These are phyloP conservation scores for Apotomis capreana DNA, from an alignment of 2,888 invertebrate genomes.

Conservation along the genomic window DNA sequence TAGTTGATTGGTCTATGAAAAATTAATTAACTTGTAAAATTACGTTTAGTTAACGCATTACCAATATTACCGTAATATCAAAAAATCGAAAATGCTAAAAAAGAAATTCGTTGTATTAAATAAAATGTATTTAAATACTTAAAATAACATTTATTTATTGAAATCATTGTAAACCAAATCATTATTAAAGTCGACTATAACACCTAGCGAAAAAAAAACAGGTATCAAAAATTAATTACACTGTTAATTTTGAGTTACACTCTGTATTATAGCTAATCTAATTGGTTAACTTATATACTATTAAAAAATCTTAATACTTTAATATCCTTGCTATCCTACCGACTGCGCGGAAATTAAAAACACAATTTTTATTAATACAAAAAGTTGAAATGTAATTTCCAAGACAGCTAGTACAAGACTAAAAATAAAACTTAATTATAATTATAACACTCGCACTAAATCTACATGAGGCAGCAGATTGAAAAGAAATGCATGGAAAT, in stretches of 20 bases:
- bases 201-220: conserved; percentile 21
- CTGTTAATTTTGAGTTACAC: conserved; percentile 28
- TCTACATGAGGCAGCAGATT: too few species aligned
- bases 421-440: too few species aligned
- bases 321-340: conserved; percentile 2
- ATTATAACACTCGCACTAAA: too few species aligned
- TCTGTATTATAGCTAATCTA: conserved; percentile 18
- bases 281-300: conserved; percentile 33
- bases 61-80: too few species aligned
- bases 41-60: too few species aligned
- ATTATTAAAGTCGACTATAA: conserved; percentile 23
- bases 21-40: too few species aligned
- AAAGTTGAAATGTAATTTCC: too few species aligned
- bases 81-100: too few species aligned
- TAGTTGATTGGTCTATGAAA: too few species aligned
- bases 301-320: conserved; percentile 27
- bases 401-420: too few species aligned
- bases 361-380: too few species aligned
- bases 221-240: conserved; percentile 29
- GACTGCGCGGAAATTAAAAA: neutral
- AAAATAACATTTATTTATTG: conserved; percentile 20
- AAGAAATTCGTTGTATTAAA: neutral
- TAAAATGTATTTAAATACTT: conserved; percentile 18
- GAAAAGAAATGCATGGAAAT: too few species aligned
- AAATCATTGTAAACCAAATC: conserved; percentile 33